Evolutionary conservation across 2,888 invertebrate species (phyloP), one percentile per base, ranked within the genome.

Genomic region (Notodonta ziczac): DNA sequence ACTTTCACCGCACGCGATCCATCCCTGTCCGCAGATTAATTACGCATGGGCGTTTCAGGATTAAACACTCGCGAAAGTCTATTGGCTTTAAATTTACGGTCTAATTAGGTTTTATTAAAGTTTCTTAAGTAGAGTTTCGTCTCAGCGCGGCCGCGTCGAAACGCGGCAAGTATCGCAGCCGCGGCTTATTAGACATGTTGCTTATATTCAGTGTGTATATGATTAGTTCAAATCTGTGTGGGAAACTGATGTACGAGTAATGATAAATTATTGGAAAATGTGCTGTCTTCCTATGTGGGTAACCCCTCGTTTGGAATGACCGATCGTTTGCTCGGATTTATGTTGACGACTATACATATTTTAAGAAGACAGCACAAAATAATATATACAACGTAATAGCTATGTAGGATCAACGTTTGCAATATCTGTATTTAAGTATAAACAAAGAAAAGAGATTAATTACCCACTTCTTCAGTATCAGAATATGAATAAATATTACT

Each of bases 31-130:
- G 66, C 73, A 79, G 75, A 82, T 82, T 79, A 80, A 82, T 82
- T 76, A 77, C 81, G 76, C 74, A 68, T 77, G 80, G 81, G 80
- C 80, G 75, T 80, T 75, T 76, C 68, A 67, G 78, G 82, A 82
- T 81, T 82, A 81, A 83, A 79, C 76, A 83, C 77, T 83, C 74
- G 77, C 72, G 69, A 78, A 82, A 81, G 80, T 82, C 76, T 83
- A 82, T 83, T 81, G 83, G 81, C 80, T 83, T 82, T 76, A 80
- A 83, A 82, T 83, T 83, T 82, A 82, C 79, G 82, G 78, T 76
- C 80, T 81, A 82, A 83, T 83, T 82, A 83, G 81, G 82, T 82
- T 82, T 78, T 79, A 78, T 82, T 80, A 78, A 81, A 82, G 73
- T 83, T 81, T 75, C 67, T 75, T 72, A 72, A 72, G 76, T 77